Percentiles rank a stretch among this genome's conserved stretches.
phyloP scores from a whole-genome alignment of 2,797 vertebrate genomes.

The Cichlasoma orientale region DNA sequence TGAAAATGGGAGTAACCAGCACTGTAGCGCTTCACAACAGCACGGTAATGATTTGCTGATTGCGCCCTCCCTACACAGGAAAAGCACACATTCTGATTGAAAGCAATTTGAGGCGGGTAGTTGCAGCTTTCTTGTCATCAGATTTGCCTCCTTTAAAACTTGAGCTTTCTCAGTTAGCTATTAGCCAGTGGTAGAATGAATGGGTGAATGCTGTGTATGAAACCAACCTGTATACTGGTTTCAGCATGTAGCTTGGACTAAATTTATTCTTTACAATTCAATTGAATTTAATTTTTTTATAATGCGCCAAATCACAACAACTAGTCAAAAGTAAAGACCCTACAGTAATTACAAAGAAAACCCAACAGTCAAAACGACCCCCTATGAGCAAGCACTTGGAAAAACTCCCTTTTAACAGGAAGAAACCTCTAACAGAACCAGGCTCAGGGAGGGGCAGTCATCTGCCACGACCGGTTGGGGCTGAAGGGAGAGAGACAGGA shows the following conservation, averaged over 20 bases:
- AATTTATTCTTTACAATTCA: no score
- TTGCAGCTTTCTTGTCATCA: neutral
- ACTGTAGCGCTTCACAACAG: neutral
- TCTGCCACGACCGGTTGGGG: no score
- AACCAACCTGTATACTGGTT: no score
- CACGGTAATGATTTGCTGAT: slow-evolving; percentile 23
- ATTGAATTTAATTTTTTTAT: no score
- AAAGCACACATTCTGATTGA: slow-evolving; percentile 25
- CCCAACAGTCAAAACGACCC: no score
- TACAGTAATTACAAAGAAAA: no score
- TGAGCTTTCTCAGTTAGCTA: no score
- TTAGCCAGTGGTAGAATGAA: neutral
- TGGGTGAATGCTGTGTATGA: no score
- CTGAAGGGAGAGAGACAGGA: no score
- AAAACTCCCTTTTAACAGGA: neutral
- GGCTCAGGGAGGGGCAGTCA: neutral
- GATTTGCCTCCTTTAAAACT: neutral
- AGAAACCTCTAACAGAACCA: neutral
- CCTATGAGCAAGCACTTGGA: neutral
- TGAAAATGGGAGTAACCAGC: neutral
- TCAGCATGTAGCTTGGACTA: no score
- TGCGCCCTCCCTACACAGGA: neutral
- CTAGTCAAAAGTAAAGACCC: no score
- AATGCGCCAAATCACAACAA: no score
- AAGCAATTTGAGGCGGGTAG: neutral